phyloP scores from a whole-genome alignment of 2,113 vertebrate genomes.

The Passer montanus region DNA sequence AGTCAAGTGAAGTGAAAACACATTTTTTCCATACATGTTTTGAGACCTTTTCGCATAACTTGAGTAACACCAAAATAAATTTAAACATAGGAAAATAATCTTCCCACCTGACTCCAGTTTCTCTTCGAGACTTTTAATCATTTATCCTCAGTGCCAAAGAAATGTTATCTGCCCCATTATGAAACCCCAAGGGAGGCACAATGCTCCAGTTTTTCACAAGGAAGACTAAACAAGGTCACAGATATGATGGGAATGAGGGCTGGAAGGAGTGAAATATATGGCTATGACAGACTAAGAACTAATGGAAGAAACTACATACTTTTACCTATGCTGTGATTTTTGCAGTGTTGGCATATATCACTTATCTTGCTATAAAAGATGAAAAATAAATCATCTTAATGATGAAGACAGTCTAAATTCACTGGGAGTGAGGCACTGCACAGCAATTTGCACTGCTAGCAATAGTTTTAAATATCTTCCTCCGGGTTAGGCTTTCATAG shows the following conservation, averaged over 20 bases:
- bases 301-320: neutral
- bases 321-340: neutral
- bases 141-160: neutral
- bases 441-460: neutral
- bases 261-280: neutral
- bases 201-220: neutral
- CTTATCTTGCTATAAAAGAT: neutral
- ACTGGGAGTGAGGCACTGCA: neutral
- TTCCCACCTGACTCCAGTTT: neutral
- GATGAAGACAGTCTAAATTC: neutral
- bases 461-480: conserved; percentile 25
- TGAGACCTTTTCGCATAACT: neutral
- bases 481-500: neutral
- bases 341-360: neutral
- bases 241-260: neutral
- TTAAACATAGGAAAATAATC: neutral
- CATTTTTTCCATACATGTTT: neutral
- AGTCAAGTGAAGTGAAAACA: neutral
- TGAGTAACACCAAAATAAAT: neutral
- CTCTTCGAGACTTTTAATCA: neutral
- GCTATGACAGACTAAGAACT: neutral
- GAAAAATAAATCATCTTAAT: neutral
- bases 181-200: neutral
- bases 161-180: neutral
- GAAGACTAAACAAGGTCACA: neutral